Evolutionary conservation across 2,113 vertebrate genomes (phyloP), one percentile per base, ranked within the genome.

Genomic region (Oryzias woworae): DNA sequence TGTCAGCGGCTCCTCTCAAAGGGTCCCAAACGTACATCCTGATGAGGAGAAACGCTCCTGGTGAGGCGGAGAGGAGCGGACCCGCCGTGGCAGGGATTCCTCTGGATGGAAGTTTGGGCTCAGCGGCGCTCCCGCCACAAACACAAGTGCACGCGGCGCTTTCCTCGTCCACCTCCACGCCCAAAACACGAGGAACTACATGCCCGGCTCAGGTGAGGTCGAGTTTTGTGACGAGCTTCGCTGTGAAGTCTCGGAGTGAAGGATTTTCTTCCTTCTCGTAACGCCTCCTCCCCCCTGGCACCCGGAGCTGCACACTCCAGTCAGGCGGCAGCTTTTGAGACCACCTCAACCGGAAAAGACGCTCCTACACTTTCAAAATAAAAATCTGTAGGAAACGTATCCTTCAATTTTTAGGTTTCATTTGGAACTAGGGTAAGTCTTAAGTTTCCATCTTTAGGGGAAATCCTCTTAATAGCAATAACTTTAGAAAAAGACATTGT

Each of bases 11-110:
- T 50, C 36, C 41, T 31, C 28, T 13, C 18, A 71, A 78, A 80
- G 69, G 53, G 83, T 69, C 57, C 73, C 43, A 69, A 5, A 58
- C 66, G 53, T 73, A 83, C 78, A 83, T 87, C 80, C 71, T 52
- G 62, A 1, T 16, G 26, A 4, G 56, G 14, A 7, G 18, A 49
- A 62, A 62, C 15, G 31, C 22, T 24, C 26, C 48, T 14, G 61
- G 0, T 12, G 52, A n/a, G 15, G 52, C 26, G 28, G 17, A 18
- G 47, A 18, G 12, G 7, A 14, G 15, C 15, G 17, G 15, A 16
- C 18, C 45, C 16, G 45, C 14, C 44, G 45, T 57, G 18, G 41
- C 8, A 14, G 2, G 53, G 14, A 28, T 26, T 26, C 12, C 7
- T 2, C 28, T 47, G 14, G 28, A 5, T 48, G 12, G 52, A 42